Percentiles rank a stretch among this genome's conserved stretches.
Evolutionary conservation across 2,113 vertebrate species (phyloP).

Genomic region (Alouatta palliata): DNA sequence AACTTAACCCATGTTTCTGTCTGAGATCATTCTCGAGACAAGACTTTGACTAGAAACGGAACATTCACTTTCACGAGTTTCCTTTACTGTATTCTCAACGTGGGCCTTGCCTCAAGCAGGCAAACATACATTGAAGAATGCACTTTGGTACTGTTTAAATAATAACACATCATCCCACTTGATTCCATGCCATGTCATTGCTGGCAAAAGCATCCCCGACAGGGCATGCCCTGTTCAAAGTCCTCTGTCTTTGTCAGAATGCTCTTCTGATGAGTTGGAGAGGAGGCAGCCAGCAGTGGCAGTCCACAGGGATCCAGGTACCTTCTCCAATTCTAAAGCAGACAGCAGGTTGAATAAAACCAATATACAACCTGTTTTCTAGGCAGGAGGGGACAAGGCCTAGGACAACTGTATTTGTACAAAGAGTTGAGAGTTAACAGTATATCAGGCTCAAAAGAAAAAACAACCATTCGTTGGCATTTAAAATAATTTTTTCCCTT

Average conservation of each 20-base stretch:
- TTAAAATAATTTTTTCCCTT: slow-evolving; percentile 22
- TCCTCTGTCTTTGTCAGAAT: slow-evolving; percentile 52
- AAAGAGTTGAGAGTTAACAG: slow-evolving; percentile 40
- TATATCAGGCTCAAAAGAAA: background rate
- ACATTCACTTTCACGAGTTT: slow-evolving; percentile 37
- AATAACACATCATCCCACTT: slow-evolving; percentile 23
- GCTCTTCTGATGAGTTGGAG: background rate
- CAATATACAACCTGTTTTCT: slow-evolving; percentile 12
- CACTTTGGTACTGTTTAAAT: slow-evolving; percentile 63
- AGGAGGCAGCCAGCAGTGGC: background rate
- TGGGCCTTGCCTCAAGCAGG: slow-evolving; percentile 40
- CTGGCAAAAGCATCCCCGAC: slow-evolving; percentile 25
- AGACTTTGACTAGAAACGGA: slow-evolving; percentile 38
- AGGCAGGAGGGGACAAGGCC: background rate
- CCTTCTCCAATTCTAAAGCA: slow-evolving; percentile 21
- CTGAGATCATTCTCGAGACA: background rate
- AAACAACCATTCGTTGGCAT: background rate
- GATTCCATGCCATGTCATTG: slow-evolving; percentile 15
- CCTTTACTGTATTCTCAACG: slow-evolving; percentile 60
- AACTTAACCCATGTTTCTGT: background rate
- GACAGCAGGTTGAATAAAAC: slow-evolving; percentile 45
- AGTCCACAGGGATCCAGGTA: background rate
- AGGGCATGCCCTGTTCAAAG: slow-evolving; percentile 4
- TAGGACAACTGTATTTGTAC: slow-evolving; percentile 36
- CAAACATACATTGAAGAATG: slow-evolving; percentile 54